Base-by-base conservation (phyloP, 2,797 vertebrate species). In the Pagetopsis macropterus region DNA sequence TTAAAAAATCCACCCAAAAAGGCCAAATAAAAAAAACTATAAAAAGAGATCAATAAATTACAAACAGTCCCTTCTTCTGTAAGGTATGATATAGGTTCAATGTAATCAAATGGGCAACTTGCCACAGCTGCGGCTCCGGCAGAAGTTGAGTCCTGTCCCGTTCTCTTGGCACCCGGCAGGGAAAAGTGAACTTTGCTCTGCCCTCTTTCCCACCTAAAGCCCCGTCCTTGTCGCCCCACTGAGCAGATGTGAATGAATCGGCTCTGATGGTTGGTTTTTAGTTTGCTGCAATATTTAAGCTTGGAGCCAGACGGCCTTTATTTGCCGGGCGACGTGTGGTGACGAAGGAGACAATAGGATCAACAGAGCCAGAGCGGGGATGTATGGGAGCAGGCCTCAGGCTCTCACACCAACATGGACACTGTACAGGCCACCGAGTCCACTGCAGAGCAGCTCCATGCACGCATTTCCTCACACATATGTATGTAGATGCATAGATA, bases 241-340 rank as follows among this genome's bases (percentile, higher is more conserved):
- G 96, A 97, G 95, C 97, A 97, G 94, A 96, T 95, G 95, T 97
- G 96, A 99, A 95, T 94, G 95, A 95, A 98, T 98, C 91, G 92
- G 91, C 94, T 95, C 94, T 97, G 97, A 98, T 97, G 94, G 96
- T 96, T 96, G 94, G 96, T 95, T 97, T 98, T 98, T 96, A 97
- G 94, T 96, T 96, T 94, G 94, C 95, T 92, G 96, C 95, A 95
- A 96, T 95, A 96, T 96, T 96, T 94, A 94, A 98, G 96, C 97
- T 97, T 95, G 88, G 85, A 96, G 96, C 96, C 96, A 98, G 96
- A 97, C 96, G 80, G 95, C 96, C 96, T 98, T 96, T 97, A 97
- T 97, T 96, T 96, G 94, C 94, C 84, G 94, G 96, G 94, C 94
- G 95, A 96, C 94, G 93, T 94, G 93, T 92, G 93, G 94, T 95